Base-by-base conservation (phyloP, 2,113 vertebrate genomes). In the Eonycteris spelaea region DNA sequence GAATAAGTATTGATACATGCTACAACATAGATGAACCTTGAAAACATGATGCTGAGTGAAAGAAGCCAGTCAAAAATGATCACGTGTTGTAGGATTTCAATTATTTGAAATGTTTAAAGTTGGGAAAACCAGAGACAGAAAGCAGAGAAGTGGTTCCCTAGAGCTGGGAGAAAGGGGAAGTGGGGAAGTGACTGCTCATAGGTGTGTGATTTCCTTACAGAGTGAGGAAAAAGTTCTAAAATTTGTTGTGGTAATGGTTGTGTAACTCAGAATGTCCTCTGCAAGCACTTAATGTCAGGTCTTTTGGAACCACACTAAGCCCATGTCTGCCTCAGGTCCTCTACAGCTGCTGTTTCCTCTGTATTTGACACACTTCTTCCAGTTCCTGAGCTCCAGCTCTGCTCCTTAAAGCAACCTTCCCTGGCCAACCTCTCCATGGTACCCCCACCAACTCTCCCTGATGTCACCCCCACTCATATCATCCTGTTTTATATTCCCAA, bases 61-160 rank as follows among this genome's bases (percentile, higher is more conserved):
- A 57, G 35, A n/a, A 63, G 12, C 33, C 33, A 1, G 24, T 3
- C 11, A 1, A 33, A 14, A 48, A 19, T 28, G 57, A 11, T 16
- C 38, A 2, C 10, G 3, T 0, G 0, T 0, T 40, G 38, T 11
- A 28, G 0, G 2, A 19, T 18, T 40, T 26, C 13, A 2, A 4
- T 13, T 68, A 26, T 10, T 35, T 8, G 40, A n/a, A 45, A 55
- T 24, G 19, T 8, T 61, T 7, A 21, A 33, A 45, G 14, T 0
- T 8, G 74, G 28, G 35, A 79, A n/a, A 51, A 8, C 28, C 59
- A n/a, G 40, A 61, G 22, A 21, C 21, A 88, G 71, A 61, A 77
- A 35, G 59, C 11, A 73, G 26, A 12, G 22, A 28, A 22, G 10
- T 4, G 18, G 40, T 5, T 55, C 26, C 21, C 79, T 19, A 13